Evolutionary conservation across 2,113 vertebrate species (phyloP).

Genomic region (Falcunculus frontatus): DNA sequence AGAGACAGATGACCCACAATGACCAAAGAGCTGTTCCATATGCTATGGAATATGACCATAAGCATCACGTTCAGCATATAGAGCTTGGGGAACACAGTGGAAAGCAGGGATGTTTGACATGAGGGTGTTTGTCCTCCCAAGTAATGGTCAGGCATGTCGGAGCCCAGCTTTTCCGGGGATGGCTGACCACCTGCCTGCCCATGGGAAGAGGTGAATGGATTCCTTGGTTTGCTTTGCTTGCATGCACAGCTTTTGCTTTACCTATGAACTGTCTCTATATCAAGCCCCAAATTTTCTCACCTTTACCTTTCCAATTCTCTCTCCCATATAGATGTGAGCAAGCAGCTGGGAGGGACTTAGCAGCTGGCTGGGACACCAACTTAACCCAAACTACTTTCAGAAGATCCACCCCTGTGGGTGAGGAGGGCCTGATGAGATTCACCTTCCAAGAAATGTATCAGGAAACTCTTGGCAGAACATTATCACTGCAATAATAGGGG

Average conservation of each 20-base stretch:
- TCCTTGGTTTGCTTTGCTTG: background rate
- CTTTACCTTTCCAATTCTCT: background rate
- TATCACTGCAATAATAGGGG: background rate
- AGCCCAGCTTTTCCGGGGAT: background rate
- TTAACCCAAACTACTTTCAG: background rate
- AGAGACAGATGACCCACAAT: background rate
- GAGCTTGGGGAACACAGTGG: background rate
- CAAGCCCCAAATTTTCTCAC: background rate
- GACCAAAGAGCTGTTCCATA: background rate
- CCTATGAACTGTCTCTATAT: background rate
- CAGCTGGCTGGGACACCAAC: background rate
- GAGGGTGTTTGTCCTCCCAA: background rate
- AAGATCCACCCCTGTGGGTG: rapidly evolving
- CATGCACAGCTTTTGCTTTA: background rate
- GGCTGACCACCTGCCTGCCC: background rate
- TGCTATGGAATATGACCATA: background rate
- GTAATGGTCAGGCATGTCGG: no score
- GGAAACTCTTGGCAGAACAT: background rate
- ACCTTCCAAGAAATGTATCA: background rate
- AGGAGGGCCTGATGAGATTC: background rate
- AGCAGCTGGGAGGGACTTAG: rapidly evolving
- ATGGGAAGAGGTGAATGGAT: background rate
- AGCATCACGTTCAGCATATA: background rate
- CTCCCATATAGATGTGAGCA: background rate
- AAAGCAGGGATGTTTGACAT: background rate